Percentiles rank a stretch among this genome's conserved stretches.
Evolutionary conservation across 2,113 vertebrate genomes (phyloP).

Genomic region (Mobula birostris): DNA sequence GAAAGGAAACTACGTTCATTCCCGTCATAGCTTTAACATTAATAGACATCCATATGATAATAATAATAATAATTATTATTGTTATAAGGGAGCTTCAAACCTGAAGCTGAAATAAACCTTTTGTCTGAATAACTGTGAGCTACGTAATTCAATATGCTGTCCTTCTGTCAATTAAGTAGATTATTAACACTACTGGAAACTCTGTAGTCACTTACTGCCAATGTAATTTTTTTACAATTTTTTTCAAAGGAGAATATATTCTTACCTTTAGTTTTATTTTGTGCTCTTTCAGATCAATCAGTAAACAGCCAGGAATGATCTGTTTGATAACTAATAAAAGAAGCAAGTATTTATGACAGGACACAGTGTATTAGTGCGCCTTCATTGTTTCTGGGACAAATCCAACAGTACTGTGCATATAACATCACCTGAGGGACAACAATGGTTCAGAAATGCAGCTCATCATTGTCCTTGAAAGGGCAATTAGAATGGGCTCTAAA

Average conservation of each 20-base stretch:
- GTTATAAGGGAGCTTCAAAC: background rate
- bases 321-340: background rate
- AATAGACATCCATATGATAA: background rate
- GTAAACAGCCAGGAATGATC: background rate
- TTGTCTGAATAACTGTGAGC: constrained; percentile 7
- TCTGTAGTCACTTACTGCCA: background rate
- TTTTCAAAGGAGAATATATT: background rate
- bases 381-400: no score
- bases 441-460: no score
- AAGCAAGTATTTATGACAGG: background rate
- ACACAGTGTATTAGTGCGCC: background rate
- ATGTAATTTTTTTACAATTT: background rate
- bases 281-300: background rate
- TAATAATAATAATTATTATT: constrained; percentile 33
- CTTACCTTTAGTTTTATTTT: background rate
- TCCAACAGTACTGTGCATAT: no score
- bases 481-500: no score
- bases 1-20: constrained; percentile 13
- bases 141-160: background rate
- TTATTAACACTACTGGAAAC: background rate
- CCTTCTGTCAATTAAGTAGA: background rate
- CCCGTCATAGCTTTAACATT: constrained; percentile 10
- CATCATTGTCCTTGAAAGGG: no score
- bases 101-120: background rate
- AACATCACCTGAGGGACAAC: no score